Conservation (phyloP, 2,797 vertebrate species). For the Tragopan temminckii region DNA sequence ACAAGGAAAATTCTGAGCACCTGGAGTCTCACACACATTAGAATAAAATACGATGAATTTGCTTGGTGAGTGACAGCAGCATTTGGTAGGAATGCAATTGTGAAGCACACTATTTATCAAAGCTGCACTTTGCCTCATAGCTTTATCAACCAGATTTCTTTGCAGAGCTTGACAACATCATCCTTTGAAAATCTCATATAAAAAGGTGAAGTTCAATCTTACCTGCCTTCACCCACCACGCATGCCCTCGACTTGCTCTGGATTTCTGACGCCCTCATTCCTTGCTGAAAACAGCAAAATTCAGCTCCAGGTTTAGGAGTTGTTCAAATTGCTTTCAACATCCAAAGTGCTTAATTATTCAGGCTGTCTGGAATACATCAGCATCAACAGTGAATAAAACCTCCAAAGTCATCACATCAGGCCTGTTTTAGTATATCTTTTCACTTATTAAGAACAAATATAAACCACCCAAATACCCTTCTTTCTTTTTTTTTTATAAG, state of each 20-base stretch:
- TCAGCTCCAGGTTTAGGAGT: not conserved
- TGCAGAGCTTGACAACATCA: not conserved
- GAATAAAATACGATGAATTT: not conserved
- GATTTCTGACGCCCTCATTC: not conserved
- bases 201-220: conserved; percentile 6
- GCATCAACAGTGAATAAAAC: conserved; percentile 49
- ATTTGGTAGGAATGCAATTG: not conserved
- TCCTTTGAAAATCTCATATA: not conserved
- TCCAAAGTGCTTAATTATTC: conserved; percentile 52
- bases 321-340: conserved; percentile 30
- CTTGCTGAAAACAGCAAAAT: not conserved
- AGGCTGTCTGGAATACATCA: conserved; percentile 61
- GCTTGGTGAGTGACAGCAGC: conserved; percentile 27
- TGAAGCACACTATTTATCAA: not conserved
- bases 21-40: not conserved
- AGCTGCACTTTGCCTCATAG: not conserved
- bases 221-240: not conserved
- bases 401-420: conserved; percentile 60
- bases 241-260: not conserved
- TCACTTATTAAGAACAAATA: conserved; percentile 62
- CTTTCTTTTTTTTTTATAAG: conserved; percentile 25
- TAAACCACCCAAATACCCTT: not conserved
- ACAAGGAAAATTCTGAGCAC: not conserved
- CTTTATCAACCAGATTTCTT: not conserved
- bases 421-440: conserved; percentile 63